These are phyloP conservation scores for Acridotheres tristis DNA, from an alignment of 2,797 vertebrate genomes.

Conservation along the genomic window DNA sequence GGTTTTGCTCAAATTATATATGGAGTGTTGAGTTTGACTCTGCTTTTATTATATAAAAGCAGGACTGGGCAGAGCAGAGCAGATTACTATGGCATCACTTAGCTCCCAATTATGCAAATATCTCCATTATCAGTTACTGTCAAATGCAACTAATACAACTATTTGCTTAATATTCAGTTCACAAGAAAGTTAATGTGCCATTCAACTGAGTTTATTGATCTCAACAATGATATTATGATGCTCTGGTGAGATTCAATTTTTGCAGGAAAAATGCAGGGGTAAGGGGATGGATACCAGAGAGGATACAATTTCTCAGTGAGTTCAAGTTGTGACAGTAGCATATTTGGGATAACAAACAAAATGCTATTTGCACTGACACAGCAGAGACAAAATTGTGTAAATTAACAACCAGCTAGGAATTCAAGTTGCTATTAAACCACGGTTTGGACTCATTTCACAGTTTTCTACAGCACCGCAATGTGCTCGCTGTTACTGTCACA, in stretches of 20 bases:
- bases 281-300: not conserved
- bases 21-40: not conserved
- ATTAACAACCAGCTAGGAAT: not conserved
- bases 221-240: not conserved
- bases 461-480: not conserved
- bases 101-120: not conserved
- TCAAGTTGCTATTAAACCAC: not conserved
- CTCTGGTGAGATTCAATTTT: not conserved
- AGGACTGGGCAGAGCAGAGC: not conserved
- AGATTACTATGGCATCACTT: not conserved
- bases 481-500: not conserved
- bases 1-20: not conserved
- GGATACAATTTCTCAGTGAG: not conserved
- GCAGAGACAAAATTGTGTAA: not conserved
- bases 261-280: not conserved
- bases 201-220: not conserved
- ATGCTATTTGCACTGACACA: not conserved
- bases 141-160: not conserved
- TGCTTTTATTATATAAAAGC: not conserved
- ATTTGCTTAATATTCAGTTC: not conserved
- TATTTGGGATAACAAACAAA: not conserved
- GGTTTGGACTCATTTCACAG: not conserved
- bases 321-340: not conserved
- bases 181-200: not conserved
- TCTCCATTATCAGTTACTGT: not conserved